These are phyloP conservation scores for Cichladusa arquata DNA, from an alignment of 2,113 vertebrate species.

Conservation along the genomic window DNA sequence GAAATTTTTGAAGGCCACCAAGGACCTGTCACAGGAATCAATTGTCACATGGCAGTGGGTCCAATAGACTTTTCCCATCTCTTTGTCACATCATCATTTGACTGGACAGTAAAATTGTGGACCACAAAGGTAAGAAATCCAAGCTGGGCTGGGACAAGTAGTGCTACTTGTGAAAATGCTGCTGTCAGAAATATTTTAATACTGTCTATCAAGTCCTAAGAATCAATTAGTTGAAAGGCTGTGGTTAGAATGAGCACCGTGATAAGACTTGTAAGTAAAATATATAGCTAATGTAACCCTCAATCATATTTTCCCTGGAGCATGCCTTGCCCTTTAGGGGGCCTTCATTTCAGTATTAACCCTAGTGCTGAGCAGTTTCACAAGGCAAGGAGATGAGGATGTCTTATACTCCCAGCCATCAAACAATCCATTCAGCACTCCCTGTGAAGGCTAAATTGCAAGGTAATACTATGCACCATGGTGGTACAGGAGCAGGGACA, in stretches of 20 bases:
- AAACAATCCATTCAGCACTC: background rate
- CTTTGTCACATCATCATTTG: conserved; percentile 96
- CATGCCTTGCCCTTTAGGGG: background rate
- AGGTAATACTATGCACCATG: background rate
- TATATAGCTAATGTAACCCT: background rate
- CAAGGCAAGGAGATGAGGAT: background rate
- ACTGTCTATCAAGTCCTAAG: background rate
- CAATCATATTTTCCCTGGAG: background rate
- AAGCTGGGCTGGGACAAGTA: background rate
- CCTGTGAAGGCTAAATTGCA: background rate
- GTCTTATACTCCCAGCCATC: background rate
- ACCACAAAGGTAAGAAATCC: conserved; percentile 89
- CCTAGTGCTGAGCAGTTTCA: background rate
- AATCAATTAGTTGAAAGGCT: background rate
- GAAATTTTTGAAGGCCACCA: conserved; percentile 98
- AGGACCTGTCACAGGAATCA: conserved; percentile 95
- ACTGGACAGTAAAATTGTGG: conserved; percentile 98
- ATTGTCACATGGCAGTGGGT: conserved; percentile 93
- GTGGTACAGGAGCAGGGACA: background rate
- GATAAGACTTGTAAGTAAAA: background rate
- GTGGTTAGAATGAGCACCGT: background rate
- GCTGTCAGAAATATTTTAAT: background rate
- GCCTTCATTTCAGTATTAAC: background rate
- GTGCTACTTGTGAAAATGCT: background rate
- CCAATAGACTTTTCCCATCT: conserved; percentile 95